These are phyloP conservation scores for human (Homo sapiens) DNA, from an alignment of 2,113 vertebrate species.

Conservation along the genomic window GRCh38 chr6:130281501-130282000, in stretches of 20 bases:
- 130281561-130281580: neutral
- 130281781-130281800: no score
- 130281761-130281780: no score
- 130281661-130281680: no score
- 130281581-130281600: neutral
- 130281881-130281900: neutral
- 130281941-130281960: neutral
- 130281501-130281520: neutral
- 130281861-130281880: no score
- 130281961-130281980: neutral
- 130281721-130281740: no score
- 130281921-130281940: neutral
- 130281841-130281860: no score
- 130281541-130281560: neutral
- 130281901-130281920: neutral
- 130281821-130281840: no score
- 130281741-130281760: no score
- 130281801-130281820: no score
- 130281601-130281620: constrained; percentile 4
- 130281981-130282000: neutral
- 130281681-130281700: fast-evolving
- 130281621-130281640: constrained; percentile 40
- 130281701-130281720: no score
- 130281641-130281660: no score
- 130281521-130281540: neutral